These are phyloP conservation scores for Caenorhabditis sp. DNA, from an alignment of 2,888 invertebrate genomes.

Conservation along the genomic window DNA sequence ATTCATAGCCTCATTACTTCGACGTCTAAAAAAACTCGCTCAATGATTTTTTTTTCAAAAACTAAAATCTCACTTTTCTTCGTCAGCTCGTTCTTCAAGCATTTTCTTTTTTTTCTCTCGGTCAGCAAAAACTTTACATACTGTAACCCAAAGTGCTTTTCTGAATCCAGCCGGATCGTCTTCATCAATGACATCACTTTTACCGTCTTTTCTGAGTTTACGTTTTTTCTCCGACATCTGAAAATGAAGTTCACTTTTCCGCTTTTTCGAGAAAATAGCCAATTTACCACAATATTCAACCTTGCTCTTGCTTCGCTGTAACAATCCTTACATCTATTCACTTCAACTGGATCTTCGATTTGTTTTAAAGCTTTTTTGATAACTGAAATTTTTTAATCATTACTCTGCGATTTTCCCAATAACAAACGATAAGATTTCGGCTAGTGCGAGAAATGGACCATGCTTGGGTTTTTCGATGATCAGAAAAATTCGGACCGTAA, in stretches of 20 bases:
- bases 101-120: slow-evolving; percentile 85
- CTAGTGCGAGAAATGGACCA: too few species aligned
- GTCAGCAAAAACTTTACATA: slow-evolving; percentile 93
- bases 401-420: too few species aligned
- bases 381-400: slow-evolving; percentile 74
- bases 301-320: slow-evolving; percentile 95
- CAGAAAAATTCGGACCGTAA: too few species aligned
- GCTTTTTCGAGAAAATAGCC: too few species aligned
- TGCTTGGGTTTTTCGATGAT: too few species aligned
- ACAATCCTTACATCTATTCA: slow-evolving; percentile 91
- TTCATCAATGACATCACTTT: slow-evolving; percentile 71
- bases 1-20: slow-evolving; percentile 90
- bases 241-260: too few species aligned
- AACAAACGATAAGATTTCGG: too few species aligned
- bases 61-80: slow-evolving; percentile 76
- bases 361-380: slow-evolving; percentile 79
- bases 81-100: slow-evolving; percentile 86
- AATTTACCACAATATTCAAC: slow-evolving; percentile 85
- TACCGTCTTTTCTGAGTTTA: slow-evolving; percentile 84
- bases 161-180: slow-evolving; percentile 66
- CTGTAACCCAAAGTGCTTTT: slow-evolving; percentile 62
- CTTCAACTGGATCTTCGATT: slow-evolving; percentile 89
- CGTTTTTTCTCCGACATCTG: slow-evolving; percentile 91
- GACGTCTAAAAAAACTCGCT: slow-evolving; percentile 62
- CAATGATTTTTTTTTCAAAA: background rate